Evolutionary conservation across 2,113 vertebrate species (phyloP).

Genomic region (Mixornis gularis): DNA sequence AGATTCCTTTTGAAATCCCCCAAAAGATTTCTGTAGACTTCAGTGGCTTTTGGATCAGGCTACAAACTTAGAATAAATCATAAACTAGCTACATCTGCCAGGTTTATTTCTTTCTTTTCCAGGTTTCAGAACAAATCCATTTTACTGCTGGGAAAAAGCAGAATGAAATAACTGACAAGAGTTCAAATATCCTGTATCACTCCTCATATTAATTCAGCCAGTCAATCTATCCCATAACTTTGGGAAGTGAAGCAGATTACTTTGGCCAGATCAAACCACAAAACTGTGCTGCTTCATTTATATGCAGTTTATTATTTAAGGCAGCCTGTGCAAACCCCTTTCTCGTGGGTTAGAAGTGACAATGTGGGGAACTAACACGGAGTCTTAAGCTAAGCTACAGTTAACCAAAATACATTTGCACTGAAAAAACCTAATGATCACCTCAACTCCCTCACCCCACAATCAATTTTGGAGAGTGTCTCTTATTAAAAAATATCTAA

Average conservation of each 20-base stretch:
- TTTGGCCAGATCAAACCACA: not conserved
- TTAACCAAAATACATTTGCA: not conserved
- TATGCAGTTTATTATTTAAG: not conserved
- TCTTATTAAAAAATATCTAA: not conserved
- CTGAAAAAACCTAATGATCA: not conserved
- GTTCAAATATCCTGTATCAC: slow-evolving; percentile 32
- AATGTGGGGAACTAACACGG: not conserved
- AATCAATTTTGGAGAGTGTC: not conserved
- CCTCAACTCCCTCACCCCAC: not conserved
- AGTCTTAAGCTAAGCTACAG: not conserved
- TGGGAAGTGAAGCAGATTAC: slow-evolving; percentile 11
- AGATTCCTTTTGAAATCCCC: slow-evolving; percentile 48
- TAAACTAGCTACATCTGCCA: slow-evolving; percentile 43
- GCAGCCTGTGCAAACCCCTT: not conserved
- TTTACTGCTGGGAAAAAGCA: slow-evolving; percentile 56
- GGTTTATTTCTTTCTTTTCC: slow-evolving; percentile 47
- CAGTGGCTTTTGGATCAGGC: slow-evolving; percentile 37
- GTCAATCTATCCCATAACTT: not conserved
- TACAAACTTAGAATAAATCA: slow-evolving; percentile 54
- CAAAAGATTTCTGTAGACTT: slow-evolving; percentile 37
- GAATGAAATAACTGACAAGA: slow-evolving; percentile 32
- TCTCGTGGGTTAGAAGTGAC: not conserved
- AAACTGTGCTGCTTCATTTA: not conserved
- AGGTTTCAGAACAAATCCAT: slow-evolving; percentile 46
- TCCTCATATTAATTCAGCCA: slow-evolving; percentile 22